These are phyloP conservation scores for Gobio occitaniae DNA, from an alignment of 2,797 vertebrate genomes.

Conservation along the genomic window DNA sequence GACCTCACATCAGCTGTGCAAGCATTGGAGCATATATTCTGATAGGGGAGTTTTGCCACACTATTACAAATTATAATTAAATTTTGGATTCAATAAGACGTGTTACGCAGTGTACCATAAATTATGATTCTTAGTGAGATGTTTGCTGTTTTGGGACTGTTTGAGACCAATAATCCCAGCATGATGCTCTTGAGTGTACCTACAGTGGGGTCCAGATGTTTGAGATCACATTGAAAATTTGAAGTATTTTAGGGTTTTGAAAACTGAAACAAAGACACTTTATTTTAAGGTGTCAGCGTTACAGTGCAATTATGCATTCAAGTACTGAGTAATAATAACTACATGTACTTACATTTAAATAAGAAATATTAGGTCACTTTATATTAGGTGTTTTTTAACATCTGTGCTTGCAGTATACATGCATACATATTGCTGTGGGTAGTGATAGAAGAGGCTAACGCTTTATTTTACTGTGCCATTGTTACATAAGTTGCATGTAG, in stretches of 20 bases:
- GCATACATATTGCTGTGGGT: not conserved
- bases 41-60: conserved; percentile 26
- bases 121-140: not conserved
- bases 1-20: conserved; percentile 67
- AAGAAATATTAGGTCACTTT: not conserved
- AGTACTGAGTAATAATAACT: no score
- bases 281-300: no score
- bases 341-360: not conserved
- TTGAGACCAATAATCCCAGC: not conserved
- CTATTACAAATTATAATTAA: conserved; percentile 17
- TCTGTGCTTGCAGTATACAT: not conserved
- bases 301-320: no score
- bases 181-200: not conserved
- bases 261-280: not conserved
- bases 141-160: conserved; percentile 15
- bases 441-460: not conserved
- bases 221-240: not conserved
- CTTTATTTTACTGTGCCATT: no score
- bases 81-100: conserved; percentile 6
- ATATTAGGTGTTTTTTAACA: not conserved
- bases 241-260: not conserved
- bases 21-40: conserved; percentile 44
- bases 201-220: not conserved
- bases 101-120: not conserved
- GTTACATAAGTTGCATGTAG: no score